These are phyloP conservation scores for Muntiacus reevesi DNA, from an alignment of 2,113 vertebrate genomes.

Conservation along the genomic window DNA sequence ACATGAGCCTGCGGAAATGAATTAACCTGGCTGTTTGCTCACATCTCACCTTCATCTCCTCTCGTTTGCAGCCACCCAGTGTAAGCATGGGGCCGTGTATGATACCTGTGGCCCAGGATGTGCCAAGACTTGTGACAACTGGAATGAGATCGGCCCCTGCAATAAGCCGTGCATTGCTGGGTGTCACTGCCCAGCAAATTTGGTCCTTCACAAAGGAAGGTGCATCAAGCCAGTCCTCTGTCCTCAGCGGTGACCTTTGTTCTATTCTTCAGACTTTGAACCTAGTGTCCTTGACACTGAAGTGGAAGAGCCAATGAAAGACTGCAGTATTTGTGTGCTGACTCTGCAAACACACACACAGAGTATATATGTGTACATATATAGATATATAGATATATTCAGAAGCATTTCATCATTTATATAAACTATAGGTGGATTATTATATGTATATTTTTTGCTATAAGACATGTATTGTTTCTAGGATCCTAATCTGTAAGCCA, in stretches of 20 bases:
- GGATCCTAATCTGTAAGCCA: conserved; percentile 84
- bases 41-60: neutral
- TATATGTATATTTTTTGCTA: conserved; percentile 90
- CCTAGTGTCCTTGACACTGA: conserved; percentile 16
- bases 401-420: conserved; percentile 80
- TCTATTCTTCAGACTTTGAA: conserved; percentile 64
- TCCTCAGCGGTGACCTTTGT: conserved; percentile 91
- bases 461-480: conserved; percentile 84
- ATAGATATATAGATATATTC: conserved; percentile 79
- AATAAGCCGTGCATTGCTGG: conserved; percentile 92
- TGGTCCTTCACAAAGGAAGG: conserved; percentile 92
- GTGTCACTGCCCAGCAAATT: conserved; percentile 95
- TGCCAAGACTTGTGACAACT: conserved; percentile 96
- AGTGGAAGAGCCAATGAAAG: conserved; percentile 71
- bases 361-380: conserved; percentile 76
- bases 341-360: conserved; percentile 45
- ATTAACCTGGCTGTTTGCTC: neutral
- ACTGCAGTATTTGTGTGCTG: conserved; percentile 69
- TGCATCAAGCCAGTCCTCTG: conserved; percentile 96
- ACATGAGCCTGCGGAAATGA: neutral
- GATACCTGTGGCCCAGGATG: conserved; percentile 97
- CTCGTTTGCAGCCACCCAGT: conserved; percentile 89
- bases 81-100: conserved; percentile 94
- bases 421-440: conserved; percentile 81
- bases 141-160: conserved; percentile 97